phyloP scores from a whole-genome alignment of 37 sponge, comb jelly and placozoan genomes.

The Chondrilla cf. caribensis region DNA sequence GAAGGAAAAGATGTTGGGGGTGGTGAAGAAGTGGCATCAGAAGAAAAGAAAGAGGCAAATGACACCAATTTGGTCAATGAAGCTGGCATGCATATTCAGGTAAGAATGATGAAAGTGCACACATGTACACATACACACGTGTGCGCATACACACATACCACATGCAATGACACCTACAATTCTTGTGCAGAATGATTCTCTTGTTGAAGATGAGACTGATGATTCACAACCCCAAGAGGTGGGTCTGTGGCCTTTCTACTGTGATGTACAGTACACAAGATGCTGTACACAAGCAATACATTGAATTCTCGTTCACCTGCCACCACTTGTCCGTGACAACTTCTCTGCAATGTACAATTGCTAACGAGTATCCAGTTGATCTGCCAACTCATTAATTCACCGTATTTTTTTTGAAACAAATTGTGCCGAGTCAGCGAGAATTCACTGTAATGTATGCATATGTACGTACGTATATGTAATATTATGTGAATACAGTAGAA shows the following conservation, averaged over 20 bases:
- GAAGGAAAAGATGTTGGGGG: too few relatives aligned
- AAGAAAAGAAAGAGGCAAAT: neutral
- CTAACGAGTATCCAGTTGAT: too few relatives aligned
- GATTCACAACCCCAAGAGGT: slow-evolving; percentile 43
- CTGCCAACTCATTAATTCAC: too few relatives aligned
- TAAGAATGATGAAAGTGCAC: neutral
- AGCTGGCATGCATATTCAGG: neutral
- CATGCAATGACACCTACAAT: neutral
- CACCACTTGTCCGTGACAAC: too few relatives aligned
- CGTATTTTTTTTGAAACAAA: too few relatives aligned
- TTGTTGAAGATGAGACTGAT: neutral
- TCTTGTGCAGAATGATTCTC: neutral
- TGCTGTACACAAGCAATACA: neutral
- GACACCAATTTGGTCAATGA: neutral
- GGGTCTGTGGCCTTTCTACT: slow-evolving; percentile 32
- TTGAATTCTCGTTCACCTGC: too few relatives aligned
- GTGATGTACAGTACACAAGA: neutral
- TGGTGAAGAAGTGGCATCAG: neutral
- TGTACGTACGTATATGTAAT: neutral
- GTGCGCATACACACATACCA: slow-evolving; percentile 20
- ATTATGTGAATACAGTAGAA: neutral
- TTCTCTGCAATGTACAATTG: too few relatives aligned
- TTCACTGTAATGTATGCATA: too few relatives aligned
- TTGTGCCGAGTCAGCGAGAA: too few relatives aligned
- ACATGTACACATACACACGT: slow-evolving; percentile 15